Evolutionary conservation across 1,140 invertebrate genomes (phyloP).

Genomic region (Paramacrobiotus metropolitanus): DNA sequence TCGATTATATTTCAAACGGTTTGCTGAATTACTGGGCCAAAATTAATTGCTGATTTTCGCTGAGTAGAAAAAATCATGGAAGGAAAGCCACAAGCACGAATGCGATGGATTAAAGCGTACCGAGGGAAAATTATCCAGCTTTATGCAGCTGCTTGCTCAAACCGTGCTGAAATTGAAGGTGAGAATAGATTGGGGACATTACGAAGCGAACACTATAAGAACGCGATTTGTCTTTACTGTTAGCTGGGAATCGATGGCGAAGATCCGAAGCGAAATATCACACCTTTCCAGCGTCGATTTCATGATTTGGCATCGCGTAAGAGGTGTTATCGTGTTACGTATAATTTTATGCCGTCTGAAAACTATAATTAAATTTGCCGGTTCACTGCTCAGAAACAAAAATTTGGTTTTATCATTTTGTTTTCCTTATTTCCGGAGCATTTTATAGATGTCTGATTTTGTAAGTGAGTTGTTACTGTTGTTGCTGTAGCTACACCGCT

Average conservation of each 20-base stretch:
- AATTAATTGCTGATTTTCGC: background rate
- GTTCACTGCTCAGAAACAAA: too few species aligned
- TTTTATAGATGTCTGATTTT: too few species aligned
- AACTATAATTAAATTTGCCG: too few species aligned
- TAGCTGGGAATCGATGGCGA: background rate
- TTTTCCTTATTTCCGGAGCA: too few species aligned
- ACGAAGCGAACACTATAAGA: too few species aligned
- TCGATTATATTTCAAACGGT: background rate
- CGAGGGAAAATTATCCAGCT: constrained; percentile 1
- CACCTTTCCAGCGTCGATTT: background rate
- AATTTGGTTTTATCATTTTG: too few species aligned
- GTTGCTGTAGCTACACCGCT: too few species aligned
- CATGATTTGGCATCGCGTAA: background rate
- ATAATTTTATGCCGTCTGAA: background rate
- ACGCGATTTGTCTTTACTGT: background rate
- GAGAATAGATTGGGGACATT: too few species aligned
- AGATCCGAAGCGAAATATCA: background rate
- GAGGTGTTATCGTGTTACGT: background rate
- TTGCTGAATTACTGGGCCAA: background rate
- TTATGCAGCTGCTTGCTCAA: background rate
- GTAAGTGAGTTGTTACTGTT: too few species aligned
- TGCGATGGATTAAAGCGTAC: background rate
- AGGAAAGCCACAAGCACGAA: background rate
- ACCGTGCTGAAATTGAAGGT: background rate
- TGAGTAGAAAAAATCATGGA: constrained; percentile 2